Conservation (phyloP, 2,797 vertebrate species). For the Scomberomorus guttatus region DNA sequence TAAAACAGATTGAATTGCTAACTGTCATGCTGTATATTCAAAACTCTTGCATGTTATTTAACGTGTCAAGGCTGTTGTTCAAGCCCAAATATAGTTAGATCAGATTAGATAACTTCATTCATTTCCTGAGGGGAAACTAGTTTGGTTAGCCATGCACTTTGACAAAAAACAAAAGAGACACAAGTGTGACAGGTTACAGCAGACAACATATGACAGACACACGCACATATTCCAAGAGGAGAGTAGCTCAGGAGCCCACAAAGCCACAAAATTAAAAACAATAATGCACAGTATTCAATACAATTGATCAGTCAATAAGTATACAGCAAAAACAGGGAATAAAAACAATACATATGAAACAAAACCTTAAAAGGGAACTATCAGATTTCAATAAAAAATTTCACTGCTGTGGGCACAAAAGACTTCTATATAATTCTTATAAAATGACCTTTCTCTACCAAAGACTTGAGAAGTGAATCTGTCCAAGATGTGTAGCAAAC, state of each 20-base stretch:
- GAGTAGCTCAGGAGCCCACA: neutral
- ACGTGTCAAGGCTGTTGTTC: slow-evolving; percentile 5
- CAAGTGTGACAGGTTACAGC: neutral
- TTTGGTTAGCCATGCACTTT: neutral
- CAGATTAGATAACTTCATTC: slow-evolving; percentile 3
- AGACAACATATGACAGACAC: neutral
- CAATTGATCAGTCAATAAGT: neutral
- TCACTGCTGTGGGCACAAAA: slow-evolving; percentile 11
- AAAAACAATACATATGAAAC: neutral
- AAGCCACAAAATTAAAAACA: neutral
- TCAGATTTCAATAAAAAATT: neutral
- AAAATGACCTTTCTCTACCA: slow-evolving; percentile 11
- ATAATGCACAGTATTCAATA: neutral
- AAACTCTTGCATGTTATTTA: neutral
- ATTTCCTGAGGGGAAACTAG: slow-evolving; percentile 4
- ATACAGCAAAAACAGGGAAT: neutral
- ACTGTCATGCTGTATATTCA: neutral
- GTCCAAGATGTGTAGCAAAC: slow-evolving; percentile 49
- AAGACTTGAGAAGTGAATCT: slow-evolving; percentile 25
- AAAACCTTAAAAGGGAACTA: neutral
- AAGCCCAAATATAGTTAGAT: neutral
- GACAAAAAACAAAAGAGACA: neutral
- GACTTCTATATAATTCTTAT: neutral
- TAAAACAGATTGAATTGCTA: too few relatives aligned
- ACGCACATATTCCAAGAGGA: neutral